A percentile compares a stretch with the other conserved stretches of the same genome.
Conservation (phyloP, 2,113 vertebrate species). For the Lipophrys pholis region DNA sequence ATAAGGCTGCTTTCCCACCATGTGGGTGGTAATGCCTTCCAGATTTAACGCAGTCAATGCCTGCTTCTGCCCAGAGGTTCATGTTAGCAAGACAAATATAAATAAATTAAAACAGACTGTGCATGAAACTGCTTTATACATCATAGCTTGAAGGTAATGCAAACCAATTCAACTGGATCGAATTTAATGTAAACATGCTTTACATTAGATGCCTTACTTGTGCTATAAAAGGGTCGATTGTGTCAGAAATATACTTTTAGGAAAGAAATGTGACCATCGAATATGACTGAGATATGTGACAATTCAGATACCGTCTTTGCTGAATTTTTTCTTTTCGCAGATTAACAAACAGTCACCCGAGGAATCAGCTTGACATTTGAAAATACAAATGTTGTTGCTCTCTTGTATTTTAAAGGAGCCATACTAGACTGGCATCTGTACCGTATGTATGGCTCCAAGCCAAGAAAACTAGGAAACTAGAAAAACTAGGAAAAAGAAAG, state of each 20-base stretch:
- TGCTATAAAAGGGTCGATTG: background rate
- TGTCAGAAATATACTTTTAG: background rate
- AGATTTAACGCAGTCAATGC: background rate
- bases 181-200: background rate
- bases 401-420: background rate
- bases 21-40: slow-evolving; percentile 1
- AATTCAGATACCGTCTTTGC: background rate
- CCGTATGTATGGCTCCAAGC: background rate
- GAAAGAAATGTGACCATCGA: background rate
- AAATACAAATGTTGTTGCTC: background rate
- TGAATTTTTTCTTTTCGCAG: background rate
- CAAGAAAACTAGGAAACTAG: background rate
- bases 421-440: background rate
- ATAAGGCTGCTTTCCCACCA: background rate
- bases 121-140: background rate
- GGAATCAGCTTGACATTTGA: background rate
- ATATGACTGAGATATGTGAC: background rate
- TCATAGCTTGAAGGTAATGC: slow-evolving; percentile 5
- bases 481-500: background rate
- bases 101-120: background rate
- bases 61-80: background rate
- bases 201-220: background rate
- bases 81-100: background rate
- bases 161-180: background rate
- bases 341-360: background rate